Base-by-base conservation (phyloP, 2,888 invertebrate genomes). In the Norana najaformis region DNA sequence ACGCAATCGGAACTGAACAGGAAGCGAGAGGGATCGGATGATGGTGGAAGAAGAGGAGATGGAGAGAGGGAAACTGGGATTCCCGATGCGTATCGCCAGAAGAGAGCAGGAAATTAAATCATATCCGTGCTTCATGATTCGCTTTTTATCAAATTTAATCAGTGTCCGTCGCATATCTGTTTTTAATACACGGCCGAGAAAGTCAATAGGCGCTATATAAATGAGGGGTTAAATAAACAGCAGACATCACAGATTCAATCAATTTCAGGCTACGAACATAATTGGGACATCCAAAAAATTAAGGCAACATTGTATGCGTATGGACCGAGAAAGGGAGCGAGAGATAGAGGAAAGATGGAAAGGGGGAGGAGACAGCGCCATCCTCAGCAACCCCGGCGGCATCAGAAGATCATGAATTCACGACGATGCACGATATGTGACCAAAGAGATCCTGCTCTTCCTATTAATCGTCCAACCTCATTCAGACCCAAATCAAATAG, bases 401-500 rank as follows among this genome's bases (percentile, higher is more conserved):
- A 69, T n/a, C 69, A 69, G 69, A 13, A n/a, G 69, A 69, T 69
- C 69, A 69, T 69, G 69, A 69, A 30, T 69, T 30, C 69, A 69
- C 30, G 69, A 69, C 69, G 69, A 47, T 47, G 47, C 23, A 23
- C 47, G 69, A n/a, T 30, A 69, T 69, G 30, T 69, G 69, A 69
- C 69, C 23, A 69, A n/a, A n/a, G 30, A 69, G 69, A 47, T n/a
- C n/a, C 30, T 30, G 53, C 5, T 30, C 30, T 53, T 53, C 69
- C 69, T 69, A 69, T 69, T 69, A 69, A 69, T 69, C 69, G 69
- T n/a, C 69, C 69, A n/a, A 69, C 30, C 69, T 69, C 69, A 69
- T 69, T 69, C n/a, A n/a, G 69, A 69, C n/a, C 69, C 69, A 69
- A 69, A n/a, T 69, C 69, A 69, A 69, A n/a, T 69, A 69, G 69